Evolutionary conservation across 2,113 vertebrate genomes (phyloP), one percentile per base, ranked within the genome.

Genomic region (Scatophagus argus): DNA sequence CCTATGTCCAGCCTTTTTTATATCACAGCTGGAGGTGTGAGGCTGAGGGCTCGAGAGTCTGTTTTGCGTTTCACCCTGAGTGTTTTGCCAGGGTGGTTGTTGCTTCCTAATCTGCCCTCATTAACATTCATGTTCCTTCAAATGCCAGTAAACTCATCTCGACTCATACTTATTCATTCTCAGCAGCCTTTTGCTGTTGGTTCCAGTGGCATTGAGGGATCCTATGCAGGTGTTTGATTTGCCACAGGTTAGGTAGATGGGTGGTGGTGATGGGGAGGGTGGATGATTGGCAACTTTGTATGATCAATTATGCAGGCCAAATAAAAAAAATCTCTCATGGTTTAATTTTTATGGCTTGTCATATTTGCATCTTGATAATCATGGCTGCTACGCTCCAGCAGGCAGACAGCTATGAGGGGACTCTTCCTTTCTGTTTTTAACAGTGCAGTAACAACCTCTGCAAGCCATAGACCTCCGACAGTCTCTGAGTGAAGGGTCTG

Each of bases 231-330:
- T 90, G 83, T 79, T 77, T 74, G 64, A 83, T 85, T 86, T 84
- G 77, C 87, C 79, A 90, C 88, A 84, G 87, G 90, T 91, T 87
- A 87, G 62, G 80, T 11, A 38, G 82, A 86, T 81, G 68, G 51
- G 66, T 86, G 87, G 69, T 41, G 51, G 25, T 55, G 74, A 61
- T 44, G 65, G 75, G n/a, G 54, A 62, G 31, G 63, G 59, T 74
- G 65, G 62, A 38, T 54, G 69, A 52, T 47, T 65, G 70, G 38
- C 16, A 21, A 71, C 63, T 82, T 75, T 68, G 27, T 75, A 27
- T 77, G 64, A 77, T 85, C 77, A 83, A 83, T 79, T 72, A 89
- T 83, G 81, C 81, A 77, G 72, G 74, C 77, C 64, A 83, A 72
- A 81, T 55, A 67, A 73, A 44, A 19, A 19, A 8, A 44, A 71